These are phyloP conservation scores for Phrynocephalus forsythii DNA, from an alignment of 2,797 vertebrate genomes.

Conservation along the genomic window DNA sequence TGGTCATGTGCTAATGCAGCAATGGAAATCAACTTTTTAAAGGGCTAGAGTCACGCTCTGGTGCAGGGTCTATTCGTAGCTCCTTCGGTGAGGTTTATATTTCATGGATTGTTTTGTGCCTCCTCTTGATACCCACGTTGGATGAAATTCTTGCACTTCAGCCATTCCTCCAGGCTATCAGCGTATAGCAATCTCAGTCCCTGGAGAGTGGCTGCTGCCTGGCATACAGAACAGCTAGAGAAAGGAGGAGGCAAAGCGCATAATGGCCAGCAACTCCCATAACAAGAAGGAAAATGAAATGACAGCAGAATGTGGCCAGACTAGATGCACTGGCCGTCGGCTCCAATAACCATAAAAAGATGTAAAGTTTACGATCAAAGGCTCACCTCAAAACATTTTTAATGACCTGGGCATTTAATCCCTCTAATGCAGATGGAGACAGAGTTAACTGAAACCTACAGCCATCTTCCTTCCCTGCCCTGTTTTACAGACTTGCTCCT, in stretches of 20 bases:
- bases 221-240: conserved; percentile 60
- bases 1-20: accelerated
- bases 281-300: conserved; percentile 37
- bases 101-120: conserved; percentile 63
- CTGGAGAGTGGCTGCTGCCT: conserved; percentile 16
- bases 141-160: conserved; percentile 54
- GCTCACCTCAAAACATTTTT: conserved; percentile 57
- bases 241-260: conserved; percentile 29
- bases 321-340: conserved; percentile 65
- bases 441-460: conserved; percentile 65
- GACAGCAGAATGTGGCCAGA: conserved; percentile 55
- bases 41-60: conserved; percentile 41
- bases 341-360: conserved; percentile 67
- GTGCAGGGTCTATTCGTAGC: conserved; percentile 35
- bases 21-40: accelerated
- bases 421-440: conserved; percentile 61
- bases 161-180: conserved; percentile 54
- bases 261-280: conserved; percentile 47
- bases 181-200: conserved; percentile 35
- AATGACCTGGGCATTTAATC: conserved; percentile 60
- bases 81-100: conserved; percentile 23
- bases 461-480: conserved; percentile 28
- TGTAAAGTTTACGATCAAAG: conserved; percentile 65
- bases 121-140: conserved; percentile 56
- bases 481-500: conserved; percentile 58